Conservation (phyloP, 2,113 vertebrate genomes). For the Aspidoscelis tigris region DNA sequence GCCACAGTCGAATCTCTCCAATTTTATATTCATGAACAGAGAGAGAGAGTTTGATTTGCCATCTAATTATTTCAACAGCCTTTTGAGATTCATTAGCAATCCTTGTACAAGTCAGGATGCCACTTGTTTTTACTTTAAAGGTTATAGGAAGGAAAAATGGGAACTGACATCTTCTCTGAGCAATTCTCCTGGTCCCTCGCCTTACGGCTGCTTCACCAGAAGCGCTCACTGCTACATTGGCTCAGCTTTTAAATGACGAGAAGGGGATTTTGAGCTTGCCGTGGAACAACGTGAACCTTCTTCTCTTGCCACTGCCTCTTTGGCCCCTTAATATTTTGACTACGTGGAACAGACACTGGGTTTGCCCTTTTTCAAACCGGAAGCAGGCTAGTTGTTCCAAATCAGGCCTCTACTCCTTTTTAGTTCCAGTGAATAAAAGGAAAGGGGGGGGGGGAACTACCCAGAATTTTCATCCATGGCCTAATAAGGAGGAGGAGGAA, state of each 20-base stretch:
- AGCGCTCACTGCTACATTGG: neutral
- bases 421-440: no score
- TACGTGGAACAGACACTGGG: neutral
- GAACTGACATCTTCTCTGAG: conserved; percentile 46
- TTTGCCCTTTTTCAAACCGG: neutral
- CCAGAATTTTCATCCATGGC: no score
- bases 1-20: neutral
- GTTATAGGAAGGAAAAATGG: conserved; percentile 48
- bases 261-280: neutral
- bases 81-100: conserved; percentile 55
- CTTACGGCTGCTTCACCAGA: neutral
- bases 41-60: conserved; percentile 25
- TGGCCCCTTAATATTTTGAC: conserved; percentile 8
- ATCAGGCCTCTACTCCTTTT: neutral
- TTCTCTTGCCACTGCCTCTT: neutral
- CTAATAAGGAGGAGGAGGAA: neutral
- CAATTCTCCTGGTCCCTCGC: conserved; percentile 16
- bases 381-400: neutral
- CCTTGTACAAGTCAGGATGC: conserved; percentile 47
- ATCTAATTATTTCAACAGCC: conserved; percentile 52
- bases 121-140: conserved; percentile 57
- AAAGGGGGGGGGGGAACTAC: no score
- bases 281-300: neutral
- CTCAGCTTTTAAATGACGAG: neutral
- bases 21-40: neutral